These are phyloP conservation scores for Drosophila stalkeri DNA, from an alignment of 2,888 invertebrate species.

Conservation along the genomic window DNA sequence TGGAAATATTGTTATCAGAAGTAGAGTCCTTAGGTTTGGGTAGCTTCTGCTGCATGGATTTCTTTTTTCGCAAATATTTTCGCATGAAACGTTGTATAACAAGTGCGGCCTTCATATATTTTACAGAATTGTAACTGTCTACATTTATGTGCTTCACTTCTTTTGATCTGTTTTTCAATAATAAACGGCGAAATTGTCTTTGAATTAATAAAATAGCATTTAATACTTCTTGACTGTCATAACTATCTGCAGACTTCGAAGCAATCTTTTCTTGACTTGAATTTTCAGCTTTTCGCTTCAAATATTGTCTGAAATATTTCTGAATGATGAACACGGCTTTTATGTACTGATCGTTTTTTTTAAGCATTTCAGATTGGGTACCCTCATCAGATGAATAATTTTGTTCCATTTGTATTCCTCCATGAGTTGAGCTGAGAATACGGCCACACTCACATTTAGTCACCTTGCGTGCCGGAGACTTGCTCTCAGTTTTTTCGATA, in stretches of 20 bases:
- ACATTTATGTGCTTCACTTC: slow-evolving; percentile 16
- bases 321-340: slow-evolving; percentile 59
- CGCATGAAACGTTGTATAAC: slow-evolving; percentile 78
- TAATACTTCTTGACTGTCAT: slow-evolving; percentile 44
- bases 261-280: not conserved
- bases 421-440: slow-evolving; percentile 12
- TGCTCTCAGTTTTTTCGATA: slow-evolving; percentile 53
- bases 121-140: slow-evolving; percentile 38
- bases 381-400: not conserved
- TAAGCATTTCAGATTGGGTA: not conserved
- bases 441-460: slow-evolving; percentile 73
- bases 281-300: slow-evolving; percentile 35
- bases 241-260: not conserved
- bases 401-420: not conserved
- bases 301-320: slow-evolving; percentile 48
- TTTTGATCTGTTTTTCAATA: slow-evolving; percentile 37
- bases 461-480: slow-evolving; percentile 39
- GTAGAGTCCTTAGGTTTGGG: not conserved
- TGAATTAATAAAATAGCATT: slow-evolving; percentile 57
- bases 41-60: slow-evolving; percentile 3
- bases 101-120: slow-evolving; percentile 70
- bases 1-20: slow-evolving; percentile 32
- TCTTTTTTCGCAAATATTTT: slow-evolving; percentile 52
- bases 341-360: slow-evolving; percentile 26
- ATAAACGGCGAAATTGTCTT: slow-evolving; percentile 47